Percentiles rank a stretch among this genome's conserved stretches.
phyloP scores from a whole-genome alignment of 2,888 invertebrate genomes.

The Callinectes sapidus region DNA sequence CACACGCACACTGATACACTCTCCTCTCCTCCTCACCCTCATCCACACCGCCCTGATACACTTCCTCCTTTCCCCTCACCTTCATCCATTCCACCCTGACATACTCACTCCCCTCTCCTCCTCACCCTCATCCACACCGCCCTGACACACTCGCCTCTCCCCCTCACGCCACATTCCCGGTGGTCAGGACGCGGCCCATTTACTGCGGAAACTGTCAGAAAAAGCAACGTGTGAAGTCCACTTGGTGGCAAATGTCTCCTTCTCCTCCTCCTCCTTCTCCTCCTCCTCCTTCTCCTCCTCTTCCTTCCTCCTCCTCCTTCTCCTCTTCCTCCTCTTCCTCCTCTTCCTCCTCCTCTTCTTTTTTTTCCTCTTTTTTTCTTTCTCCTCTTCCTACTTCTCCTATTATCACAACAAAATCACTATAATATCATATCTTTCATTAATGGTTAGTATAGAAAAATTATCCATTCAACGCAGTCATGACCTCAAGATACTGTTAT shows the following conservation, averaged over 20 bases:
- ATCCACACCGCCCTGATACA: background rate
- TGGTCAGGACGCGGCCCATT: slow-evolving; percentile 29
- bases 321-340: background rate
- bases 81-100: background rate
- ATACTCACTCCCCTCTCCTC: background rate
- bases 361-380: no score
- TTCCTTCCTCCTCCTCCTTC: background rate
- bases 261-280: background rate
- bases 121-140: background rate
- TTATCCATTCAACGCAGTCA: no score
- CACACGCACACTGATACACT: no score
- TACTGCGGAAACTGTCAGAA: slow-evolving; percentile 20
- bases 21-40: no score
- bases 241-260: background rate
- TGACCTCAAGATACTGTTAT: no score
- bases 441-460: no score
- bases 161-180: slow-evolving; percentile 3
- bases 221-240: slow-evolving; percentile 35
- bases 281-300: background rate
- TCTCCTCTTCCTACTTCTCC: no score
- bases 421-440: no score
- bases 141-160: background rate
- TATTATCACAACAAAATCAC: no score
- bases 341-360: background rate
- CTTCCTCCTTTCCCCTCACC: background rate